phyloP scores from a whole-genome alignment of 2,113 vertebrate genomes.

The Pampusana beccarii region DNA sequence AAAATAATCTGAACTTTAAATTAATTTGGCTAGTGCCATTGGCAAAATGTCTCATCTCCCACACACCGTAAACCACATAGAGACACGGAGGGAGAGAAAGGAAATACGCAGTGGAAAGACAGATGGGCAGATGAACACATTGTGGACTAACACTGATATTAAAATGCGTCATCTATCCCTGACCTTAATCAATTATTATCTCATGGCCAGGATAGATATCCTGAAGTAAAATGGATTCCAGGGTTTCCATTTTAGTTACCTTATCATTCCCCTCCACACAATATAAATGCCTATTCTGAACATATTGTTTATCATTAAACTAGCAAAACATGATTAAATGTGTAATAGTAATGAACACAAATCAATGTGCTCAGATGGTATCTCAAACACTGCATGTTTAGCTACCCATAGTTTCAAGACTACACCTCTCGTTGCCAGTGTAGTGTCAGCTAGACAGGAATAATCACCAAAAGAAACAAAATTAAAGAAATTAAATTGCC shows the following conservation, averaged over 20 bases:
- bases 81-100: background rate
- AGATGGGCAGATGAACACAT: constrained; percentile 48
- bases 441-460: background rate
- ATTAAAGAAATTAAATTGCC: background rate
- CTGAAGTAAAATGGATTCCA: background rate
- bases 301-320: background rate
- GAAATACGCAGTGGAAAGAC: background rate
- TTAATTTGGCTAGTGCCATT: constrained; percentile 30
- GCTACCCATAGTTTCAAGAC: background rate
- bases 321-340: background rate
- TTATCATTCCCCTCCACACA: background rate
- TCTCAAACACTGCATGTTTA: background rate
- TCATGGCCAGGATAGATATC: background rate
- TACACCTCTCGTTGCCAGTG: background rate
- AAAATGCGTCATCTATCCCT: constrained; percentile 13
- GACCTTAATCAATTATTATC: background rate
- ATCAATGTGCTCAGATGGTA: background rate
- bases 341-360: background rate
- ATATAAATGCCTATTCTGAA: background rate
- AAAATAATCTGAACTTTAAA: constrained; percentile 11
- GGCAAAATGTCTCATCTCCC: constrained; percentile 42
- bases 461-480: background rate
- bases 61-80: background rate
- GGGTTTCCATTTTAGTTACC: background rate
- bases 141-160: constrained; percentile 3